These are phyloP conservation scores for Parus major DNA, from an alignment of 2,113 vertebrate genomes.

Conservation along the genomic window DNA sequence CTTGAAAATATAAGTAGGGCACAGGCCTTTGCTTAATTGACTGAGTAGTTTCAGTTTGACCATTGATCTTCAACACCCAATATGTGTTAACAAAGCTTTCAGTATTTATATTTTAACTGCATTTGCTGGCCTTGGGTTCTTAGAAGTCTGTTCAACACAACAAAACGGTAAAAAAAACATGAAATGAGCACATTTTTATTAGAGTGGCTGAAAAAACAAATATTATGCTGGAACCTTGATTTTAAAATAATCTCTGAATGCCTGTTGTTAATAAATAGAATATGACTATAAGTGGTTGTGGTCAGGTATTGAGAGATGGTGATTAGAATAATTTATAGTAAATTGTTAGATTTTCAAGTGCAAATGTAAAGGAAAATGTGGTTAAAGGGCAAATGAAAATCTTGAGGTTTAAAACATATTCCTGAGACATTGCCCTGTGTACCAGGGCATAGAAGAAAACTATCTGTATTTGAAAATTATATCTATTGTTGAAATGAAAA, in stretches of 20 bases:
- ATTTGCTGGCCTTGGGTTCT: not conserved
- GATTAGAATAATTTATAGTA: not conserved
- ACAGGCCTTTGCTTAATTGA: not conserved
- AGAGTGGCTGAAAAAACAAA: not conserved
- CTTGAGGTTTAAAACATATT: not conserved
- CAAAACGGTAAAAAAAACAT: not conserved
- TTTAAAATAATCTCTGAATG: not conserved
- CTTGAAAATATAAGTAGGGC: not conserved
- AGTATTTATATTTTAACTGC: not conserved
- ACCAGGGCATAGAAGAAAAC: not conserved
- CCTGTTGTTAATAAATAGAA: not conserved
- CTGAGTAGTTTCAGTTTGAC: not conserved
- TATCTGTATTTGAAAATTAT: not conserved
- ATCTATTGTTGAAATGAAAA: not conserved
- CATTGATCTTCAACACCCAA: not conserved
- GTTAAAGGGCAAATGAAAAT: not conserved
- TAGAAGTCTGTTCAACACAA: not conserved
- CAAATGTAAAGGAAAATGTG: not conserved
- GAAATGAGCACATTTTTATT: not conserved
- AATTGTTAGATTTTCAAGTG: not conserved
- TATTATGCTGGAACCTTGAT: not conserved
- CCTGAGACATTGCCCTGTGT: not conserved
- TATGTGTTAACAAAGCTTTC: not conserved
- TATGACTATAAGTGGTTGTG: not conserved
- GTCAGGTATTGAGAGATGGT: not conserved